Base-by-base conservation (phyloP, 2,888 invertebrate genomes). In the Mimumesa dahlbomi region DNA sequence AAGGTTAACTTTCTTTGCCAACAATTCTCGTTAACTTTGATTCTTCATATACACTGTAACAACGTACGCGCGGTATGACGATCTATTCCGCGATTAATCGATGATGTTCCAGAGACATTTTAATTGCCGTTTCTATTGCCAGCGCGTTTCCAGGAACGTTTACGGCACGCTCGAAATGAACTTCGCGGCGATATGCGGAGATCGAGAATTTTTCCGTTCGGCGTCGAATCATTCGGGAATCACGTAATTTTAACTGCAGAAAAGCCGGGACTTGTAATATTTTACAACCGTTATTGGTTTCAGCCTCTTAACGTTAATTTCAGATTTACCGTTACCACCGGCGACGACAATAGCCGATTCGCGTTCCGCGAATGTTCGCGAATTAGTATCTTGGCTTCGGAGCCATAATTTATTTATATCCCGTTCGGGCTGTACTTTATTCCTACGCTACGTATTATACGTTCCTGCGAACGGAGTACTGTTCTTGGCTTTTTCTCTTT, bases 1-100 rank as follows among this genome's bases (percentile, higher is more conserved):
- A 40, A 56, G 63, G 56, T 49, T 56, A 63, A 49, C 49, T 63
- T 25, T 43, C 56, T 18, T 56, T 49, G 25, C 21, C 36, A n/a
- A 36, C 18, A 42, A 14, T 18, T 2, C 22, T 56, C 19, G 34
- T 50, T 38, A 45, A 52, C 22, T 19, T 16, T 9, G 18, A 45
- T 18, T 52, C 14, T 61, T 61, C 18, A 22, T 18, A 18, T 18
- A 4, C 5, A 5, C 11, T 5, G 9, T 48, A n/a, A n/a, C 16
- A 21, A 18, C 7, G 9, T 31, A 2, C 36, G n/a, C 19, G 14
- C 2, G 9, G 16, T 31, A 7, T 14, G 11, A 11, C 16, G 29
- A 18, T 9, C 13, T 19, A 13, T 13, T 2, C 43, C 43, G 2
- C n/a, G 22, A 45, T 21, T 40, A 14, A 40, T 40, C 16, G 16